Evolutionary conservation across 2,797 vertebrate species (phyloP), one percentile per base, ranked within the genome.

Genomic region (Botia kubotai): DNA sequence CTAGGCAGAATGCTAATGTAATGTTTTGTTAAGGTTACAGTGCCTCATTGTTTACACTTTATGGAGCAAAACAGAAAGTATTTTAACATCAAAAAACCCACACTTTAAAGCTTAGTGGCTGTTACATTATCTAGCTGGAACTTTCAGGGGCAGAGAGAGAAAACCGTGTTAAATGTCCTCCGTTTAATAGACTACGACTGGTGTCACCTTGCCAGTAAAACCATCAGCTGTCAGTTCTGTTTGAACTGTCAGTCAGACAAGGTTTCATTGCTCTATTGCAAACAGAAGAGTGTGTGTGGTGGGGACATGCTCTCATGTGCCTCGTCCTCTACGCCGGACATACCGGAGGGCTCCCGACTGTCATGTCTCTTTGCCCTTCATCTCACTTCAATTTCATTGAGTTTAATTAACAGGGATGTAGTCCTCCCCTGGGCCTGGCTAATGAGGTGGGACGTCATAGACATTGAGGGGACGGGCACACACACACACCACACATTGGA

Each of bases 321-420:
- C 77, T 63, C 46, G n/a, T 79, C 68, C 77, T 79, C 67, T 70
- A 26, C 4, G 8, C 68, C 6, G 77, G 69, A 79, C 77, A 55
- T 58, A 76, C 36, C 73, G 6, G 53, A 72, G 36, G 43, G 63
- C 19, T 63, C 55, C 66, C 17, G 48, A 65, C 69, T 77, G 79
- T 55, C 76, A 78, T 73, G 71, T 53, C 70, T 74, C 36, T 58
- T 68, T 77, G 68, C 52, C 73, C 73, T 80, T 80, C 78, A 74
- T 74, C 60, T 58, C 74, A 75, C 79, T 68, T 84, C 69, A 73
- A 46, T 77, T 76, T 81, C 55, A 77, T 77, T 68, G 48, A 52
- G 50, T 57, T 60, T 84, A 81, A 84, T 81, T 72, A 77, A 81
- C 68, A 84, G 39, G 14, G 77, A 83, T 75, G 75, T 52, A 68